phyloP scores from a whole-genome alignment of 1,140 invertebrate genomes.

The Drosophila carrolli region DNA sequence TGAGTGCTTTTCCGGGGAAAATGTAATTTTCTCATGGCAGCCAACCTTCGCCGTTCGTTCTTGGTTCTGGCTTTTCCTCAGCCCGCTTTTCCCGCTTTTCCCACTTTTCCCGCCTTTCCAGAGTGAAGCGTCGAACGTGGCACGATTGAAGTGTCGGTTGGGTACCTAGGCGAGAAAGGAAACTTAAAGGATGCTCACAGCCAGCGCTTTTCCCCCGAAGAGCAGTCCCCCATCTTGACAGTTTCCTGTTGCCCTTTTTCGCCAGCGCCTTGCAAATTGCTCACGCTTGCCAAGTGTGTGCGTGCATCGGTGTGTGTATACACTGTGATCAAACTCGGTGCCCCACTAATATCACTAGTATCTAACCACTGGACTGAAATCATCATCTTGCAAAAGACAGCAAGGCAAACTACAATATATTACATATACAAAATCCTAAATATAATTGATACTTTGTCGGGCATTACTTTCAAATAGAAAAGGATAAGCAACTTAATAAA shows the following conservation, averaged over 20 bases:
- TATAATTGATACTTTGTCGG: too few species aligned
- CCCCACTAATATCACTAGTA: background rate
- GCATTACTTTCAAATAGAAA: too few species aligned
- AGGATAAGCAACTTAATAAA: too few species aligned
- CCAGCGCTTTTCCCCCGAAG: constrained; percentile 15
- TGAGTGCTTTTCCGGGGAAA: constrained; percentile 84
- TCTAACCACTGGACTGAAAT: background rate
- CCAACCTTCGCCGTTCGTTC: constrained; percentile 46
- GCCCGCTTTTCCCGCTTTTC: constrained; percentile 33
- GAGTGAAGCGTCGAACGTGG: constrained; percentile 67
- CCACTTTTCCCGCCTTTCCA: constrained; percentile 39
- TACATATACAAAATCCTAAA: too few species aligned
- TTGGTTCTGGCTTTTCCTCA: constrained; percentile 12
- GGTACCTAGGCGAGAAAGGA: constrained; percentile 76
- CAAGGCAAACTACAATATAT: too few species aligned
- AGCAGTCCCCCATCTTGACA: constrained; percentile 45
- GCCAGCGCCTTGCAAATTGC: constrained; percentile 78
- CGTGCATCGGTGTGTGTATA: constrained; percentile 19
- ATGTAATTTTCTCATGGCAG: constrained; percentile 84
- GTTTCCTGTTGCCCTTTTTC: constrained; percentile 79
- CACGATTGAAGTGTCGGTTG: constrained; percentile 76
- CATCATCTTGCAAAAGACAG: too few species aligned
- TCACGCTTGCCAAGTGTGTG: constrained; percentile 68
- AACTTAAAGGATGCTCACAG: constrained; percentile 74
- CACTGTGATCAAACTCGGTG: constrained; percentile 9